phyloP scores from a whole-genome alignment of 2,888 invertebrate genomes.

The Xylocampa areola region DNA sequence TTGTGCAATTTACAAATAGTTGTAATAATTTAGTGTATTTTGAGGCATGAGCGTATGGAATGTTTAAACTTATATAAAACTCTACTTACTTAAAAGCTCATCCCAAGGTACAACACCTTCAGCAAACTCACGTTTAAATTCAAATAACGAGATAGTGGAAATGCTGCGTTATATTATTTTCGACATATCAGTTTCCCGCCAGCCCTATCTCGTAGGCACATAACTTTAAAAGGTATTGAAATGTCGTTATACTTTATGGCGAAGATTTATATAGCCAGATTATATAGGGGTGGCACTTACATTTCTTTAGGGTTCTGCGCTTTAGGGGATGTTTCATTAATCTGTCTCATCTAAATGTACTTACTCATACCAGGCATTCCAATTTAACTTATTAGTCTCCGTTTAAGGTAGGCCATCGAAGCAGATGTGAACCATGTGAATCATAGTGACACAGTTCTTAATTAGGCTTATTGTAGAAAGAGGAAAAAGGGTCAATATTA shows the following conservation, averaged over 20 bases:
- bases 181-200: conserved; percentile 23
- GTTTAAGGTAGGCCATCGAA: conserved; percentile 26
- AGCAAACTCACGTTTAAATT: conserved; percentile 3
- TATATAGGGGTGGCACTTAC: conserved; percentile 43
- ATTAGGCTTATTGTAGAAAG: conserved; percentile 24
- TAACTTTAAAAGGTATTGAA: conserved; percentile 60
- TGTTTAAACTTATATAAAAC: too few relatives aligned
- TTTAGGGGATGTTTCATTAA: conserved; percentile 26
- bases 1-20: too few relatives aligned
- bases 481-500: conserved; percentile 19
- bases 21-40: too few relatives aligned
- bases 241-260: conserved; percentile 57
- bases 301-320: conserved; percentile 31
- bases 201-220: conserved; percentile 52
- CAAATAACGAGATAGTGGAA: conserved; percentile 3
- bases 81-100: too few relatives aligned
- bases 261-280: conserved; percentile 51
- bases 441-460: conserved; percentile 49
- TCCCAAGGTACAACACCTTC: background rate
- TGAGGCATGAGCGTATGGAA: too few relatives aligned
- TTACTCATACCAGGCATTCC: conserved; percentile 43
- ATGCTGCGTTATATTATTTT: conserved; percentile 6
- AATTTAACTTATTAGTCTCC: conserved; percentile 34
- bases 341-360: conserved; percentile 34
- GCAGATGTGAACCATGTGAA: conserved; percentile 42